These are phyloP conservation scores for Antigone vipio DNA, from an alignment of 2,113 vertebrate species.

Conservation along the genomic window DNA sequence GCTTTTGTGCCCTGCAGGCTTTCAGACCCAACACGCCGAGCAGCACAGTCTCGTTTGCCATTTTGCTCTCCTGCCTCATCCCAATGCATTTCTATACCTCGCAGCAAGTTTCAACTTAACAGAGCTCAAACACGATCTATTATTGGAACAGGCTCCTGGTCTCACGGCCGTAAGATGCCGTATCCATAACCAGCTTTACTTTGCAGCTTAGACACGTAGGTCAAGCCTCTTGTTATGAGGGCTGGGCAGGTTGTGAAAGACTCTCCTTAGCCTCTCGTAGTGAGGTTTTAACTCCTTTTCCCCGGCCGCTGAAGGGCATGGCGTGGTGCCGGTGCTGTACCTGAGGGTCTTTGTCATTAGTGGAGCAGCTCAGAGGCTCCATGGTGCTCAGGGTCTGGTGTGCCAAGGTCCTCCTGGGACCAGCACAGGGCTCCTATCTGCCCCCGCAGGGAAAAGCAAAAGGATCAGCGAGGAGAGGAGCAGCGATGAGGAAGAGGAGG, in stretches of 20 bases:
- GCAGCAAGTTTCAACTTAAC: background rate
- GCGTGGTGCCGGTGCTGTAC: fast-evolving
- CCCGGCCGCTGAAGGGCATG: fast-evolving
- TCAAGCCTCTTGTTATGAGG: background rate
- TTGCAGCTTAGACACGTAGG: background rate
- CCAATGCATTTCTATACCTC: background rate
- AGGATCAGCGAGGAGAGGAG: background rate
- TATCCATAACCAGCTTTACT: background rate
- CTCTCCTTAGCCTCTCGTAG: background rate
- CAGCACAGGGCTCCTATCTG: background rate
- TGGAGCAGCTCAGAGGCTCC: background rate
- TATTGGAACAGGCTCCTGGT: background rate
- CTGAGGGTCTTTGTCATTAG: background rate
- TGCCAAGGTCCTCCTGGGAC: fast-evolving
- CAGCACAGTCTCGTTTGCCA: background rate
- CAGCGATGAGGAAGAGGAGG: background rate
- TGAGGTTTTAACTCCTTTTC: background rate
- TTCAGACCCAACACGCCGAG: background rate
- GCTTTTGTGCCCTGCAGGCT: background rate
- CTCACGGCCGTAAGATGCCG: background rate
- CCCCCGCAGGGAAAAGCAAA: background rate
- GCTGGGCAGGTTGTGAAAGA: background rate
- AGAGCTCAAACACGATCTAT: background rate
- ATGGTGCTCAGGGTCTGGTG: background rate
- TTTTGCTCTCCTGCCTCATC: background rate